Conservation (phyloP, 2,797 vertebrate genomes). For the Pseudopleuronectes americanus region DNA sequence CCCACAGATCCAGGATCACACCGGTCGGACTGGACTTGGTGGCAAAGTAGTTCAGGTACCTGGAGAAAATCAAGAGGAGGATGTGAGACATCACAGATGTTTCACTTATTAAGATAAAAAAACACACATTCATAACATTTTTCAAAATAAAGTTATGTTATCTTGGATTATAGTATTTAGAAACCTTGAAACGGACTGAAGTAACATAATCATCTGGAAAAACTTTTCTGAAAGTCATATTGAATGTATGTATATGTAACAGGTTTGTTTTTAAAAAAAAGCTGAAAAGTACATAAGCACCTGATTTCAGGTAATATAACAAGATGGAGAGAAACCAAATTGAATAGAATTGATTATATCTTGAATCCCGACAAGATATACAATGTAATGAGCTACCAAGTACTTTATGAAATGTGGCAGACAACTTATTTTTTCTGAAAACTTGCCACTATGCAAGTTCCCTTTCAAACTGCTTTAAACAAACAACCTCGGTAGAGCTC, state of each 20-base stretch:
- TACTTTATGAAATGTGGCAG: background rate
- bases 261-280: background rate
- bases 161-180: too few relatives aligned
- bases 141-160: too few relatives aligned
- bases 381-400: background rate
- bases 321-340: background rate
- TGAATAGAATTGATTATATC: background rate
- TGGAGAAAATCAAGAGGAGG: slow-evolving; percentile 56
- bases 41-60: slow-evolving; percentile 99
- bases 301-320: too few relatives aligned
- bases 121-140: background rate
- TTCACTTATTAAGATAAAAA: background rate
- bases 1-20: slow-evolving; percentile 98
- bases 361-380: background rate
- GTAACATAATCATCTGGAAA: too few relatives aligned
- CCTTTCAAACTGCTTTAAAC: slow-evolving; percentile 7
- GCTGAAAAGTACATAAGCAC: background rate
- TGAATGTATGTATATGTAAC: background rate
- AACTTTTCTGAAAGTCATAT: too few relatives aligned
- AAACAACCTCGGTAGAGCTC: background rate
- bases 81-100: background rate
- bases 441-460: background rate
- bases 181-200: too few relatives aligned
- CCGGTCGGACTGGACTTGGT: slow-evolving; percentile 98
- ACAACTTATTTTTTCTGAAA: too few relatives aligned